phyloP scores from a whole-genome alignment of 2,797 vertebrate genomes.

The Sciurus vulgaris region DNA sequence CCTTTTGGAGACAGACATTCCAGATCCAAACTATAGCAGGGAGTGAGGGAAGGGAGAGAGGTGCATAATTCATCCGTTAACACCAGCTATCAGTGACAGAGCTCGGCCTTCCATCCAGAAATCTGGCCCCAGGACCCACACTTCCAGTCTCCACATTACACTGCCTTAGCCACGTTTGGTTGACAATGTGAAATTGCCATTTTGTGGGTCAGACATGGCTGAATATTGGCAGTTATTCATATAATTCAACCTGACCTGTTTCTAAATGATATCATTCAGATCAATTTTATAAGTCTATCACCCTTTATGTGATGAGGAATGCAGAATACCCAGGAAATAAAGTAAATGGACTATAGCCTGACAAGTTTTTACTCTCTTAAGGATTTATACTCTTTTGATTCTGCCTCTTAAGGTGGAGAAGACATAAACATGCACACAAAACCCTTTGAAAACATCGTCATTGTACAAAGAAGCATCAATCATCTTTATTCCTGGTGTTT shows the following conservation, averaged over 20 bases:
- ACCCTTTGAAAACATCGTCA: neutral
- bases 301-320: neutral
- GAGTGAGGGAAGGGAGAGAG: neutral
- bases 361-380: neutral
- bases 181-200: neutral
- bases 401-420: neutral
- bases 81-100: too few relatives aligned
- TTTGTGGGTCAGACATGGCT: neutral
- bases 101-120: neutral
- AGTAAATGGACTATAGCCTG: neutral
- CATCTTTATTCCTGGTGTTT: neutral
- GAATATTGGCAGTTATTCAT: neutral
- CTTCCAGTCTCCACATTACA: neutral
- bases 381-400: neutral
- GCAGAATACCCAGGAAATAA: neutral
- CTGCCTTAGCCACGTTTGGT: neutral
- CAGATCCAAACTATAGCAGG: neutral
- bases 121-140: neutral
- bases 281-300: neutral
- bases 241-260: neutral
- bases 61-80: neutral
- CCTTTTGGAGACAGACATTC: neutral
- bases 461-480: neutral
- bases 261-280: neutral
- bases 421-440: neutral